Base-by-base conservation (phyloP, 2,888 invertebrate species). In the Frankliniella fusca region DNA sequence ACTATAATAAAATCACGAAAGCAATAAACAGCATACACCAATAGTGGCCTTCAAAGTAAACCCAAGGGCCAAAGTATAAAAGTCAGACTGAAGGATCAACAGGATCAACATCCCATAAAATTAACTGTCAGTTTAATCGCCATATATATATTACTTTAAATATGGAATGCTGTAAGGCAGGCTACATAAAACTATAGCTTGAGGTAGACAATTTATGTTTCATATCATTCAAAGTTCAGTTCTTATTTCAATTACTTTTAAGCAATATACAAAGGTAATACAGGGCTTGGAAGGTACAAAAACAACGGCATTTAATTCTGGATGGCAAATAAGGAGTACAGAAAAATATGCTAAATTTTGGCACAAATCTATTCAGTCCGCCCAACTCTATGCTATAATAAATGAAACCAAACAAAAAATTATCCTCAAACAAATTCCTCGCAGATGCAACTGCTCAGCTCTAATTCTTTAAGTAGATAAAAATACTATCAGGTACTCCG, bases 401-500 rank as follows among this genome's bases (percentile, higher is more conserved):
- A 38, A 2, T 38, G 38, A 38, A 38, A 38, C 38, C 2, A 38
- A 38, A 38, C 38, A 38, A 38, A 38, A 38, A 38, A 38, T 38
- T 38, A 38, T 61, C 61, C 61, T 15, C 18, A 18, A 61, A 20
- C 61, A 61, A 1, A 61, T 61, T 54, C 54, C 54, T 54, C 27
- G 70, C 70, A 76, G 23, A 27, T 8, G 12, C 23, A 76, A 23
- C 70, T 76, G 27, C 27, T 76, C 12, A 9, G 23, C 23, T 70
- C 70, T 23, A 23, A 70, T 23, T 12, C 70, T 76, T 76, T 76
- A 76, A 76, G 70, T 76, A 76, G 70, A 23, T 76, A 76, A 76
- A 76, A 76, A 76, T 76, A 76, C 70, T 76, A 76, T 76, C 70
- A 76, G 70, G 70, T 76, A 76, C 70, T 76, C 70, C 70, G 27